Evolutionary conservation across 2,797 vertebrate species (phyloP).

Genomic region (Enoplosus armatus): DNA sequence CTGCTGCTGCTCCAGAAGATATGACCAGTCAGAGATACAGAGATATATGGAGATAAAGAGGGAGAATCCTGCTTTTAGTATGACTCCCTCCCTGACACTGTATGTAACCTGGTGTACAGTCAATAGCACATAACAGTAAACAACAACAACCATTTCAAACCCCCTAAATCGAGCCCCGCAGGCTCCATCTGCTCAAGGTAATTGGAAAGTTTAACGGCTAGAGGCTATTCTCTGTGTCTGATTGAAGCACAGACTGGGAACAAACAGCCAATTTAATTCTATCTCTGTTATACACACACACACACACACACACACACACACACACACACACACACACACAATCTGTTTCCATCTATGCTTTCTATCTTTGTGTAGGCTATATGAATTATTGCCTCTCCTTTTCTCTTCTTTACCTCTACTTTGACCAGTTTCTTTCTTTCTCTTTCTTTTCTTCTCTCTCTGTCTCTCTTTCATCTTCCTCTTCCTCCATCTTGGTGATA

Average conservation of each 20-base stretch:
- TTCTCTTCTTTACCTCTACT: slow-evolving; percentile 34
- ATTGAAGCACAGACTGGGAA: slow-evolving; percentile 67
- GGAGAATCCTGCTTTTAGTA: slow-evolving; percentile 14
- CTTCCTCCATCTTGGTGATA: slow-evolving; percentile 35
- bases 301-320: slow-evolving; percentile 9
- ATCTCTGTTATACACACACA: slow-evolving; percentile 14
- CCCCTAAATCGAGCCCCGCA: slow-evolving; percentile 60
- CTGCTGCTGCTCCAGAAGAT: slow-evolving; percentile 21
- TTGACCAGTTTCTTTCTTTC: slow-evolving; percentile 11
- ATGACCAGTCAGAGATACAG: slow-evolving; percentile 26
- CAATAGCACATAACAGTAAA: slow-evolving; percentile 75
- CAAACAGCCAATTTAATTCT: slow-evolving; percentile 77
- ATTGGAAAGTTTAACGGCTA: slow-evolving; percentile 81
- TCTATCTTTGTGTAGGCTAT: slow-evolving; percentile 24
- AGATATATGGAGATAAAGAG: slow-evolving; percentile 14
- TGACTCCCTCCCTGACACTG: slow-evolving; percentile 19
- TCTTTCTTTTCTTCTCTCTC: slow-evolving; percentile 1
- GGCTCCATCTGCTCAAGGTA: slow-evolving; percentile 79
- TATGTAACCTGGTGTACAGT: slow-evolving; percentile 52
- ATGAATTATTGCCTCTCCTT: slow-evolving; percentile 47
- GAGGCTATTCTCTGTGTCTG: slow-evolving; percentile 74
- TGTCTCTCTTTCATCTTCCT: slow-evolving; percentile 25
- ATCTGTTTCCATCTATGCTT: slow-evolving; percentile 29
- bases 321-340: slow-evolving; percentile 16
- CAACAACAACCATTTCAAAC: slow-evolving; percentile 73